Evolutionary conservation across 2,113 vertebrate species (phyloP), one percentile per base, ranked within the genome.

Genomic region (Trinectes maculatus): DNA sequence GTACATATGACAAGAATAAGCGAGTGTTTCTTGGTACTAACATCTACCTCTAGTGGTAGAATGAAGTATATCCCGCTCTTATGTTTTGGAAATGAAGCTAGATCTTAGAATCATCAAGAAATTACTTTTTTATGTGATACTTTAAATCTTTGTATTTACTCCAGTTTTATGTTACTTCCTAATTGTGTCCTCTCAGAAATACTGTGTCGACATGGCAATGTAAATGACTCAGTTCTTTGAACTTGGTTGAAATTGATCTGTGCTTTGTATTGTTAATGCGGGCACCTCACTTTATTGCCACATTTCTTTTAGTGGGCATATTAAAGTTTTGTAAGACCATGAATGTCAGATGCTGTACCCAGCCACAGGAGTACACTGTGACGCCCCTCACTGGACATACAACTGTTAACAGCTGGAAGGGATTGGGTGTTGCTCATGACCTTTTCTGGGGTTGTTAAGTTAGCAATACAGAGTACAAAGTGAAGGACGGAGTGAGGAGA

Each of bases 401-500:
- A 29, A 70, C 61, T 16, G 54, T 34, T 62, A 58, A 64, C 74
- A 72, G 73, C 85, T 83, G 77, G 28, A 43, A 48, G 74, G 83
- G 81, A 75, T 86, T 77, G 81, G 63, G 73, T 88, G 71, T 87
- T 87, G 59, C 67, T 49, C 40, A 22, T 83, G 88, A 88, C 88
- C 86, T 90, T n/a, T 90, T 84, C 21, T 34, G 10, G 22, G 47
- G 56, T 4, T 54, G 56, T 77, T 47, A 21, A 25, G 78, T 40
- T 25, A 12, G 36, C 49, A 53, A 21, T 59, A 42, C 47, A 21
- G 39, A 11, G 48, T n/a, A n/a, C n/a, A n/a, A n/a, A 3, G 39
- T 15, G 42, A 25, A 24, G 31, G 42, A 25, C 21, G 31, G 8
- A 48, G 65, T 16, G 28, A 36, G 8, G 13, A 57, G 52, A 51